Evolutionary conservation across 2,113 vertebrate species (phyloP).

Genomic region (Seriola dumerili): DNA sequence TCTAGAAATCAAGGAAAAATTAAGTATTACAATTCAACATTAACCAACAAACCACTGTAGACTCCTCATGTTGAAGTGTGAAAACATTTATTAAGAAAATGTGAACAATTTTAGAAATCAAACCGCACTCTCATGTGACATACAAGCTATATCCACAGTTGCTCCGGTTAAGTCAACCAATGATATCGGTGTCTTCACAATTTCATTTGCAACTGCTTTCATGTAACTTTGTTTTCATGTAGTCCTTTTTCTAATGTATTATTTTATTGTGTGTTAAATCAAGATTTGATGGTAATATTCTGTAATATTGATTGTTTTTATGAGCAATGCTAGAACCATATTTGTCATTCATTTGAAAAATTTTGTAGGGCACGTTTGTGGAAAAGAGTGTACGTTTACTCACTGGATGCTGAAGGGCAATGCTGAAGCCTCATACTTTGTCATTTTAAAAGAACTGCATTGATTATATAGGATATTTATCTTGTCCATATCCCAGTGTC

Average conservation of each 20-base stretch:
- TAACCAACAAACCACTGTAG: constrained; percentile 17
- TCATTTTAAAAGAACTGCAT: constrained; percentile 55
- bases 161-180: constrained; percentile 43
- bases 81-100: constrained; percentile 15
- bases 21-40: constrained; percentile 11
- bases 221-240: constrained; percentile 37
- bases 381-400: constrained; percentile 77
- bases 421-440: constrained; percentile 56
- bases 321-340: constrained; percentile 54
- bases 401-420: constrained; percentile 76
- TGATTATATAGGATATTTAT: constrained; percentile 48
- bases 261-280: constrained; percentile 64
- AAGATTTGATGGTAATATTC: constrained; percentile 41
- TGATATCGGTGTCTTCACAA: constrained; percentile 22
- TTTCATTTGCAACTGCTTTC: constrained; percentile 34
- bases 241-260: constrained; percentile 49
- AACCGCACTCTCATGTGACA: constrained; percentile 2
- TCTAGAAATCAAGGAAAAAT: constrained; percentile 1
- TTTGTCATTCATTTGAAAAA: constrained; percentile 47
- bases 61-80: not conserved
- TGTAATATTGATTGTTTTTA: constrained; percentile 49
- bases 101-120: constrained; percentile 6
- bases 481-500: constrained; percentile 45
- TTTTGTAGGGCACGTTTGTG: constrained; percentile 64
- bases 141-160: constrained; percentile 41